Evolutionary conservation across 1,140 invertebrate genomes (phyloP).

Genomic region (Mizuhopecten yessoensis): DNA sequence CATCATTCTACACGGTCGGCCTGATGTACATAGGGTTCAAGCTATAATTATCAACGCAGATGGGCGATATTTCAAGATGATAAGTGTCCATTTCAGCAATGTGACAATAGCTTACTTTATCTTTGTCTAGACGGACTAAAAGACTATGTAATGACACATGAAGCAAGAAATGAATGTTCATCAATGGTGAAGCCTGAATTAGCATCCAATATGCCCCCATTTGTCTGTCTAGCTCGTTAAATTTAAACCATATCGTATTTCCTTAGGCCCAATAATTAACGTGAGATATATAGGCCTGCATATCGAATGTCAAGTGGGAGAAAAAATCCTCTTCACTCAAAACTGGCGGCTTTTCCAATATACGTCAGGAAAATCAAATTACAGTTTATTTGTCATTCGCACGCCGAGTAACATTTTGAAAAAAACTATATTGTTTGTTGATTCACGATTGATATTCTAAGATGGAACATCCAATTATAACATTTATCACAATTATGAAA

Average conservation of each 20-base stretch:
- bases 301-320: not conserved
- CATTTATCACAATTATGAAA: too few species aligned
- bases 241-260: constrained; percentile 2
- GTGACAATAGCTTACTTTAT: not conserved
- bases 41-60: too few species aligned
- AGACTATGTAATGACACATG: not conserved
- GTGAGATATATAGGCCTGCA: not conserved
- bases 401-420: too few species aligned
- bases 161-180: not conserved
- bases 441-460: too few species aligned
- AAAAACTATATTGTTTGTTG: too few species aligned
- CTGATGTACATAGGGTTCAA: too few species aligned
- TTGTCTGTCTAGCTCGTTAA: not conserved
- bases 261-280: not conserved
- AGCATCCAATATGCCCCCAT: not conserved
- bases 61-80: not conserved
- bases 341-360: too few species aligned
- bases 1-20: not conserved
- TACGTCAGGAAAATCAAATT: too few species aligned
- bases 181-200: not conserved
- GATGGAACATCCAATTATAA: too few species aligned
- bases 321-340: too few species aligned
- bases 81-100: not conserved
- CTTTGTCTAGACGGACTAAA: not conserved
- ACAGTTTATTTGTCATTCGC: too few species aligned